Conservation (phyloP, 2,797 vertebrate genomes). For the Fratercula arctica region DNA sequence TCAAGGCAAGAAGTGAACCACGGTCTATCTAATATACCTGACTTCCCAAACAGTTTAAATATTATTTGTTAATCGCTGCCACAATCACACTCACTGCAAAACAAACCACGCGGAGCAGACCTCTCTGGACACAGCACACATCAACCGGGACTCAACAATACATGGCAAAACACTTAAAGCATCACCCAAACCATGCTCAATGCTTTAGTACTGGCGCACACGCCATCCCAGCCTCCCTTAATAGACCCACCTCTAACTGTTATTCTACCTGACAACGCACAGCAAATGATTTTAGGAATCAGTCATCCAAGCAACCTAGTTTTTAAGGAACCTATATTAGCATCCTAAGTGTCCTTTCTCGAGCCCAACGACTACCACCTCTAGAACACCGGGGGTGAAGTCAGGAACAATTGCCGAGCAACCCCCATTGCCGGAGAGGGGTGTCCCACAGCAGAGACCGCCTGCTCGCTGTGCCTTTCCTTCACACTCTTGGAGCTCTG, state of each 20-base stretch:
- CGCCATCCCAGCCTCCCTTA: neutral
- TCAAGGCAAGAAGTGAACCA: neutral
- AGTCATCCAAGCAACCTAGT: neutral
- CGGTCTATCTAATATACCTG: rapidly evolving
- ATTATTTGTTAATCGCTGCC: neutral
- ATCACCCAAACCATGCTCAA: too few species aligned
- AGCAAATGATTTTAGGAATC: neutral
- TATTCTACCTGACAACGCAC: rapidly evolving
- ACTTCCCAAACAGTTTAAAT: neutral
- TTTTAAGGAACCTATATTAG: neutral
- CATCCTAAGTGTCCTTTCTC: neutral
- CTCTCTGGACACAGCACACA: neutral
- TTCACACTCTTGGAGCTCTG: neutral
- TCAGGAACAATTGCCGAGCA: neutral
- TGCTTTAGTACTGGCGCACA: rapidly evolving
- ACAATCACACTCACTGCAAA: neutral
- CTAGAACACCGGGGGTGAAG: neutral
- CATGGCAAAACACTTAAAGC: rapidly evolving
- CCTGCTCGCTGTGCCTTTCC: rapidly evolving
- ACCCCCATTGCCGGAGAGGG: neutral
- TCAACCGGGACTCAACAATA: neutral
- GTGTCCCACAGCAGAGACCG: rapidly evolving
- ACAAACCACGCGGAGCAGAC: neutral
- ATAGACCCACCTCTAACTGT: rapidly evolving
- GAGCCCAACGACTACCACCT: neutral